Conservation (phyloP, 2,113 vertebrate genomes). For the Bubo blakistoni region DNA sequence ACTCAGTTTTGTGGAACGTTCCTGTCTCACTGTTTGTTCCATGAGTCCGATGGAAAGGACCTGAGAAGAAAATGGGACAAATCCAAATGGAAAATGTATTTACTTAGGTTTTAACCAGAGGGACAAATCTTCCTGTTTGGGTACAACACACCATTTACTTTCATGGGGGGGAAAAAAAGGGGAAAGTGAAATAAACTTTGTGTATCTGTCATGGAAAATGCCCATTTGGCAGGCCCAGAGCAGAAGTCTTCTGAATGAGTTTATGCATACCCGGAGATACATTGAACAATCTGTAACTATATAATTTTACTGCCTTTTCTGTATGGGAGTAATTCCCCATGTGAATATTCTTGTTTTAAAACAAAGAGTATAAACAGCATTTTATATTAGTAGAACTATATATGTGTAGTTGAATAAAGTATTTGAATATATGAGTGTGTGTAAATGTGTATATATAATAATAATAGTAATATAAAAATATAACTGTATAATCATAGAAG, state of each 20-base stretch:
- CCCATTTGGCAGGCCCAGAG: background rate
- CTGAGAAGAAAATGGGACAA: background rate
- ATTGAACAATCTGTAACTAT: background rate
- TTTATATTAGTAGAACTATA: background rate
- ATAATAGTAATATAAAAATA: background rate
- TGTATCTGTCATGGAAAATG: background rate
- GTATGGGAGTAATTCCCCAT: background rate
- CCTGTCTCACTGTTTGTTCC: accelerated
- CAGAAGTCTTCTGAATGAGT: background rate
- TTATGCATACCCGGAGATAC: background rate
- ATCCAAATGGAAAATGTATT: background rate
- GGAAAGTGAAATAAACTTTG: background rate
- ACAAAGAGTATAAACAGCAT: background rate
- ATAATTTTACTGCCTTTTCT: slow-evolving; percentile 31
- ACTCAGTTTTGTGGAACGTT: background rate
- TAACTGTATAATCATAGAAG: background rate
- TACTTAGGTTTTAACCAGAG: background rate
- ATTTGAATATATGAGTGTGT: background rate
- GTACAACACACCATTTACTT: background rate
- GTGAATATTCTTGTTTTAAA: background rate
- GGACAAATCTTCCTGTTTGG: background rate
- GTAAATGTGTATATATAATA: background rate
- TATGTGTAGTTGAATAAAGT: background rate
- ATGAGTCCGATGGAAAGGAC: background rate
- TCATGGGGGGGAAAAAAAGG: background rate